Base-by-base conservation (phyloP, 2,113 vertebrate species). In the Dolichotis patagonum region DNA sequence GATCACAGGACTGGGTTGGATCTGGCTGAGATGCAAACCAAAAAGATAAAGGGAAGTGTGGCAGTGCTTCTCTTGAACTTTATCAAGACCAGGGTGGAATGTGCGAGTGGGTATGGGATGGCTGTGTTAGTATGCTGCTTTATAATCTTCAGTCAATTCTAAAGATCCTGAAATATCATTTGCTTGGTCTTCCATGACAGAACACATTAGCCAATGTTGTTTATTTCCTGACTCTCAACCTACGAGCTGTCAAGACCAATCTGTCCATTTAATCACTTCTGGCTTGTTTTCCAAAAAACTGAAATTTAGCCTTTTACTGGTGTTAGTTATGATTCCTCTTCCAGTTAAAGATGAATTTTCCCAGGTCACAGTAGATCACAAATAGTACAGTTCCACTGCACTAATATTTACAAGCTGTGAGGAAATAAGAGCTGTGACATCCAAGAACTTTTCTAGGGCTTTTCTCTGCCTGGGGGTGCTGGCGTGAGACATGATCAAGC, bases 241-340 rank as follows among this genome's bases (percentile, higher is more conserved):
- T 88, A 92, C 0, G 5, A 92, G 77, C 95, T 97, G 97, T 96
- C 96, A 96, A 97, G 95, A 96, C 56, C 95, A 90, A 94, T 97
- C 94, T 97, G 94, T 73, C 81, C 71, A 92, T 90, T 92, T 69
- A 96, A 95, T 97, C 32, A n/a, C 85, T 97, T 97, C 84, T 96
- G 97, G 94, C 87, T 96, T 65, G 67, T 92, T 96, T 96, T 81
- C 30, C 16, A 65, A 96, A 77, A 77, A 94, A 88, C 13, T 94
- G 81, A 96, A 96, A 96, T 90, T 94, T 93, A 95, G 95, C 71
- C 95, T 96, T 96, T 96, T 85, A 94, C 56, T 81, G 65, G 86
- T 92, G 77, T 87, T 87, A 95, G 69, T 35, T 85, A 35, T 93
- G 91, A 85, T 52, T 56, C 69, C 17, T 95, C 43, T 85, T 96